Evolutionary conservation across 2,888 invertebrate species (phyloP), one percentile per base, ranked within the genome.

Genomic region (Oxycera nigricornis): DNA sequence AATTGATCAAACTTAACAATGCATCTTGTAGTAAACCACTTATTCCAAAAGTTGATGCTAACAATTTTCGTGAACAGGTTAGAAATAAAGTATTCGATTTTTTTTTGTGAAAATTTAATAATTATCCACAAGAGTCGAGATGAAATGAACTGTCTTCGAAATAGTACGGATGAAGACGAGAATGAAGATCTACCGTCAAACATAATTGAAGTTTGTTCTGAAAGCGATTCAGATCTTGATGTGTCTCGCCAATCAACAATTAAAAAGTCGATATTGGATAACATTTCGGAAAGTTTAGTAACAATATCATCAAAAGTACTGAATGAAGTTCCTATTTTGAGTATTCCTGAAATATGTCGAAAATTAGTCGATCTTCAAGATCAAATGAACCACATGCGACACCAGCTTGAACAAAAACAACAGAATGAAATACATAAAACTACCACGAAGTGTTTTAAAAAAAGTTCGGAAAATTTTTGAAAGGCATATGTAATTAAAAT

Each of bases 291-390:
- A 20, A 68, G 17, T 20, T 2, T 30, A 6, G 22, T 52, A 26
- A 3, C 65, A 31, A 6, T 35, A 50, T 59, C 61, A 14, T 31
- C 41, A 14, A 9, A 46, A 17, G 17, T 30, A 50, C 14, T 50
- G n/a, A 4, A 26, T n/a, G 52, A 28, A 7, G 80, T 82, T 77
- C 82, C 83, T 3, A 28, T 82, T 74, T 75, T 84, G 17, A 80
- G 82, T n/a, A 80, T 82, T 28, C 79, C 82, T 2, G 85, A 85
- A 75, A 81, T 85, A 24, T 83, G 82, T 72, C 80, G 83, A 0
- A 84, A 85, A 76, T 76, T 85, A 1, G 78, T 82, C 26, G 83
- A 84, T 35, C 75, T 85, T 57, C 80, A 82, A 14, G 81, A 82
- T 22, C 80, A 82, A 75, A 82, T 83, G 72, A 84, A 85, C 20